Percentiles rank a stretch among this genome's conserved stretches.
These are phyloP conservation scores for Hirtodrosophila cameraria DNA, from an alignment of 2,888 invertebrate species.

Conservation along the genomic window DNA sequence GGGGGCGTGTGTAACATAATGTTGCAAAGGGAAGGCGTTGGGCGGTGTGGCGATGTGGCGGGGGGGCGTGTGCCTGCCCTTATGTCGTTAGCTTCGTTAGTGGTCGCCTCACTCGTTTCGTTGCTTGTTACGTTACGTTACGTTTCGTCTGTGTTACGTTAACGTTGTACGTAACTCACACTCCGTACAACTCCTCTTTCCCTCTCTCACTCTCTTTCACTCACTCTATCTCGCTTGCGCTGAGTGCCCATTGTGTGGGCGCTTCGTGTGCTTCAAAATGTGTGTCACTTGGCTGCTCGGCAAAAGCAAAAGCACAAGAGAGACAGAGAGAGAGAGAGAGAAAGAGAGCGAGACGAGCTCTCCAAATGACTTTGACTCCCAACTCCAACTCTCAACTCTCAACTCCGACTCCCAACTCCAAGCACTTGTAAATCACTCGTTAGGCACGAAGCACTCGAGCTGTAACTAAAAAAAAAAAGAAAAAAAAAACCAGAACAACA, in stretches of 20 bases:
- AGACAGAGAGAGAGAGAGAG: conserved; percentile 9
- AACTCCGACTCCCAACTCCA: conserved; percentile 1
- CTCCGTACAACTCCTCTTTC: conserved; percentile 20
- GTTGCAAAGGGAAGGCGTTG: conserved; percentile 29
- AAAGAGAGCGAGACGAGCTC: conserved; percentile 3
- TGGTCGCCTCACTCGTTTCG: conserved; percentile 33
- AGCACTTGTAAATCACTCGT: conserved; percentile 64
- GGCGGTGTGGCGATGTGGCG: background rate
- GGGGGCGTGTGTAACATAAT: conserved; percentile 60
- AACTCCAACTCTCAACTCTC: conserved; percentile 11
- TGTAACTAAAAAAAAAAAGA: conserved; percentile 24
- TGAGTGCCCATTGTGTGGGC: conserved; percentile 29
- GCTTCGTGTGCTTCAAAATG: conserved; percentile 58
- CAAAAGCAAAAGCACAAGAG: conserved; percentile 35
- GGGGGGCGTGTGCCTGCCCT: conserved; percentile 10
- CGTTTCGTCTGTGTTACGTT: conserved; percentile 46
- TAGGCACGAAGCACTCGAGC: conserved; percentile 69
- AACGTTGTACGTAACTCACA: conserved; percentile 49
- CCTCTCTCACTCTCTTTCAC: conserved; percentile 4
- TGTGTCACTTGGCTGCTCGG: conserved; percentile 75
- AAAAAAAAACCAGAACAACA: conserved; percentile 12
- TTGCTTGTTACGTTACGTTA: conserved; percentile 18
- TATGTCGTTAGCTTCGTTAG: conserved; percentile 65
- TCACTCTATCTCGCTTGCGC: background rate
- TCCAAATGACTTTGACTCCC: no score